Conservation (phyloP, 2,113 vertebrate species). For the Nettapus auritus region DNA sequence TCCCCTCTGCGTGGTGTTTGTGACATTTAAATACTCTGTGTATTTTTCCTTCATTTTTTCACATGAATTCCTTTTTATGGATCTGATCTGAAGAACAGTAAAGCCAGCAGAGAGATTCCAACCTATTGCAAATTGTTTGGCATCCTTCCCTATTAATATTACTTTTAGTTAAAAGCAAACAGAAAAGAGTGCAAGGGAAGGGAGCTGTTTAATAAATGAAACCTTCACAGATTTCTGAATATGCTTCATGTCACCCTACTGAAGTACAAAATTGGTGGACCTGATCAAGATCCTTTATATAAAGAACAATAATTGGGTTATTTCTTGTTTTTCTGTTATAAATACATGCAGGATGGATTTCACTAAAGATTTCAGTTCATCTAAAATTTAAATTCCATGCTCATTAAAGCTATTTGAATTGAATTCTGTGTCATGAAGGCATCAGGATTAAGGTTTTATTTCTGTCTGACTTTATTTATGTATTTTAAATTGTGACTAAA, state of each 20-base stretch:
- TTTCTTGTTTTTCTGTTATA: neutral
- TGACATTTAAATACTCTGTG: neutral
- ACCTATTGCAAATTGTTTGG: neutral
- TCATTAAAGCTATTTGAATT: neutral
- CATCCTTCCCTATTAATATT: neutral
- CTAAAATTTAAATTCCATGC: neutral
- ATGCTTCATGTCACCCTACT: neutral
- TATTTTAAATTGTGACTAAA: neutral
- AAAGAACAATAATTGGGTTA: neutral
- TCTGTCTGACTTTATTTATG: neutral
- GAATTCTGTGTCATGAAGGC: neutral
- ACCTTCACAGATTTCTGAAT: neutral
- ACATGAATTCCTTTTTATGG: neutral
- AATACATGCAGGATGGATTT: neutral
- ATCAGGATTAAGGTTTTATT: neutral
- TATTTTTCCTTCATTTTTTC: neutral
- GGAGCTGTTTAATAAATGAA: neutral
- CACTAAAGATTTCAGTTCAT: neutral
- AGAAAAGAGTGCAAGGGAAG: neutral
- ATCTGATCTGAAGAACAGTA: neutral
- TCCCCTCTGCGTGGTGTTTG: neutral
- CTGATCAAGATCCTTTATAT: neutral
- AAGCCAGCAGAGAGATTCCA: neutral
- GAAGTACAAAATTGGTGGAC: neutral
- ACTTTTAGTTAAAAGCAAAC: neutral